Evolutionary conservation across 2,888 invertebrate species (phyloP).

Genomic region (Philopedon plagiatum): DNA sequence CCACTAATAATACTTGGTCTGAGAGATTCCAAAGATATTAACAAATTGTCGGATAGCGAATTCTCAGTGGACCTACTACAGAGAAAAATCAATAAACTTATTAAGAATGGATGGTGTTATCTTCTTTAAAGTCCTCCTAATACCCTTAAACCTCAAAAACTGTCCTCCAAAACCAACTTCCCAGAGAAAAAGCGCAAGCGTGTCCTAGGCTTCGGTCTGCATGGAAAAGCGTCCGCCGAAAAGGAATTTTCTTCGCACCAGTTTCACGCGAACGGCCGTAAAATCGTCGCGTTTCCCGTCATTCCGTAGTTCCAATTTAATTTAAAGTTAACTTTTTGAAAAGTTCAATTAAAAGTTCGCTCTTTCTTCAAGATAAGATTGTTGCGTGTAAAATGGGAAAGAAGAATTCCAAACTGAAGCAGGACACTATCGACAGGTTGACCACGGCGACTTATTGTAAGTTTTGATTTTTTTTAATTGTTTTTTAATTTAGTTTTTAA

Average conservation of each 20-base stretch:
- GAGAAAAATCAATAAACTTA: background rate
- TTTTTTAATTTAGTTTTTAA: background rate
- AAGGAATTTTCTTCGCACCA: conserved; percentile 39
- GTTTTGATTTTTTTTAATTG: conserved; percentile 68
- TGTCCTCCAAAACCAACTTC: conserved; percentile 19
- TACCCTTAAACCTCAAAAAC: conserved; percentile 16
- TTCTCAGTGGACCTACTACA: too few relatives aligned
- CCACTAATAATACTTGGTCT: too few relatives aligned
- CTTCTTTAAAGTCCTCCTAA: background rate
- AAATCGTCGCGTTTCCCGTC: conserved; percentile 17
- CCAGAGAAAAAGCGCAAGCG: conserved; percentile 30
- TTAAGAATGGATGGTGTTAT: background rate
- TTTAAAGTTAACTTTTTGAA: conserved; percentile 20
- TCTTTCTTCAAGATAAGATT: conserved; percentile 9
- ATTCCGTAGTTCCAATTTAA: conserved; percentile 1
- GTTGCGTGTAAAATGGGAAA: conserved; percentile 81
- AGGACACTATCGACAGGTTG: conserved; percentile 93
- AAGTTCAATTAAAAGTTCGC: conserved; percentile 26
- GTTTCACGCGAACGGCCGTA: conserved; percentile 33
- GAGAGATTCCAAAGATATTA: too few relatives aligned
- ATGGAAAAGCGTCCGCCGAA: conserved; percentile 18
- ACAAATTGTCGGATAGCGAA: too few relatives aligned
- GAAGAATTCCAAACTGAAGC: conserved; percentile 96
- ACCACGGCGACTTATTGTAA: conserved; percentile 96
- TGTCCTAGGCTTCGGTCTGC: conserved; percentile 27